Evolutionary conservation across 2,797 vertebrate genomes (phyloP).

Genomic region (Pseudocheirus occidentalis): DNA sequence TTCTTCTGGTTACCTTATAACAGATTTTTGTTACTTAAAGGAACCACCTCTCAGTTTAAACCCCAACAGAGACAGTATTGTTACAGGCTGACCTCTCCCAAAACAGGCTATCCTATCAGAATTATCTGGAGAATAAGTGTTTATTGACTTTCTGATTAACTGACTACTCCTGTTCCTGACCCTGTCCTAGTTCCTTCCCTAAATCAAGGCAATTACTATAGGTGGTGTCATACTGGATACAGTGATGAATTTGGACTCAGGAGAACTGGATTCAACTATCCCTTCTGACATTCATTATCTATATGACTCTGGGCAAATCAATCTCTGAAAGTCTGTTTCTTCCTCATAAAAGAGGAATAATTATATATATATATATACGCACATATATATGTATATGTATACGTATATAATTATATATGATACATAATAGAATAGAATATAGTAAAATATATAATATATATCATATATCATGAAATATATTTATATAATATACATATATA

Average conservation of each 20-base stretch:
- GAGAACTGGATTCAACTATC: neutral
- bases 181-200: neutral
- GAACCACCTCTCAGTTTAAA: neutral
- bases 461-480: too few species aligned
- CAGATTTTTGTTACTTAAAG: neutral
- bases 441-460: too few species aligned
- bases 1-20: neutral
- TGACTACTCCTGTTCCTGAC: neutral
- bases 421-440: too few species aligned
- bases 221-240: neutral
- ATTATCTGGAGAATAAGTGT: neutral
- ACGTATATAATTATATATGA: too few species aligned
- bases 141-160: neutral
- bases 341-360: neutral
- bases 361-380: neutral
- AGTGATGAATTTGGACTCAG: neutral
- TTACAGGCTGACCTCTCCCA: neutral
- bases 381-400: neutral
- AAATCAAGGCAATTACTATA: neutral
- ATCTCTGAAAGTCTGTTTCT: slow-evolving; percentile 18
- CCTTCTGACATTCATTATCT: neutral
- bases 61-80: neutral
- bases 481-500: too few species aligned
- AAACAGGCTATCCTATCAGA: neutral
- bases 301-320: neutral